Base-by-base conservation (phyloP, 2,113 vertebrate species). In the Oxyura jamaicensis region DNA sequence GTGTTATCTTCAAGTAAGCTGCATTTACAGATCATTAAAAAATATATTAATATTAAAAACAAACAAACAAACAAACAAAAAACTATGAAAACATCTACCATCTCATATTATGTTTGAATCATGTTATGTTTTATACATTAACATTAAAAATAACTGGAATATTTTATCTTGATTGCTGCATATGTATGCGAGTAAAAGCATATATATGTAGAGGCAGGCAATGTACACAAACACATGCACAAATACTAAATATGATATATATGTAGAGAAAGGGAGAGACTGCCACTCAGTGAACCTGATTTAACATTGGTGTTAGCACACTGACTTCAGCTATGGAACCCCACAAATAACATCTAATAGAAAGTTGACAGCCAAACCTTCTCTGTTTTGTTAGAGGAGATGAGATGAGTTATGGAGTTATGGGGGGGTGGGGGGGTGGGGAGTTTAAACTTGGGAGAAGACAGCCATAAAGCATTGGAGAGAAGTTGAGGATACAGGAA, bases 361-460 rank as follows among this genome's bases (percentile, higher is more conserved):
- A 58, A 85, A 77, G 41, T 1, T 73, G 23, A 76, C 48, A 76
- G 16, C 28, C 69, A 72, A 36, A 12, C 14, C 10, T 52, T 17
- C 33, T 67, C 75, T 80, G 3, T 31, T 91, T 60, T 2, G 0
- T n/a, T 78, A 53, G 20, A 60, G n/a, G 33, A 83, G 15, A 77
- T 26, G 13, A 25, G 50, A 50, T 33, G n/a, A n/a, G n/a, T n/a
- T n/a, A n/a, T n/a, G n/a, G n/a, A n/a, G n/a, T n/a, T n/a, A n/a
- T n/a, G n/a, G n/a, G 10, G 36, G 0, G 17, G 17, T 44, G 36
- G 0, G 17, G 9, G 69, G 21, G 44, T n/a, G 14, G 22, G n/a
- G 75, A 46, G 9, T 67, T 91, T 84, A 44, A 36, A 48, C 53
- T 35, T 46, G n/a, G 26, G 28, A 91, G 68, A n/a, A 95, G 28